Evolutionary conservation across 2,113 vertebrate species (phyloP), one percentile per base, ranked within the genome.

Genomic region (Labrus mixtus): DNA sequence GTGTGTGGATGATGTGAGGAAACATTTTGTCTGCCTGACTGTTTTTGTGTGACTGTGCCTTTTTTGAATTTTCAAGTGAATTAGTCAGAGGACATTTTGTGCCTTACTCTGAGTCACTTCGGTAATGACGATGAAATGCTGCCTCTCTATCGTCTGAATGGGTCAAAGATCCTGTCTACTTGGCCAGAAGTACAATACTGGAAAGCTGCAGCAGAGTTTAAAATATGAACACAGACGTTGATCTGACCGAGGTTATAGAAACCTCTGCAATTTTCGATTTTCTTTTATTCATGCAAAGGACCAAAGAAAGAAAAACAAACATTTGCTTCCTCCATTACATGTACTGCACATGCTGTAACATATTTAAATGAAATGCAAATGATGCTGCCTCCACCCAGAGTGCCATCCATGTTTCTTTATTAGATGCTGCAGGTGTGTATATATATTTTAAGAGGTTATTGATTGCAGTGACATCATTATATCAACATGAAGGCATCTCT

Each of bases 361-460:
- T 59, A 82, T 84, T 60, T 54, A 76, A 88, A 79, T 82, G 11
- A 23, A 48, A 88, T 86, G 70, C 77, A 86, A 78, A 88, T 78
- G 36, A 65, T 66, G 55, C 63, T 57, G 59, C 22, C 76, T 81
- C 43, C 48, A 57, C 78, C 67, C 57, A 39, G 54, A 20, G 19
- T 69, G 19, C 55, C 17, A 46, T 51, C 45, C 22, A 23, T 73
- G 62, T 84, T 62, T 79, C 62, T 69, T 86, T 71, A 86, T 81
- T 66, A 45, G 68, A 59, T 73, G 45, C 25, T 13, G 13, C 75
- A 65, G 57, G 16, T 61, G 37, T 72, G 61, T 76, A 41, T 81
- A 41, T 63, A 54, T 64, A 25, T 75, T 25, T 82, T 54, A 60
- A 72, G 63, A 60, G 74, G 59, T 70, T 78, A 68, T 80, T 80